Evolutionary conservation across 2,113 vertebrate species (phyloP).

Genomic region (Strix aluco): DNA sequence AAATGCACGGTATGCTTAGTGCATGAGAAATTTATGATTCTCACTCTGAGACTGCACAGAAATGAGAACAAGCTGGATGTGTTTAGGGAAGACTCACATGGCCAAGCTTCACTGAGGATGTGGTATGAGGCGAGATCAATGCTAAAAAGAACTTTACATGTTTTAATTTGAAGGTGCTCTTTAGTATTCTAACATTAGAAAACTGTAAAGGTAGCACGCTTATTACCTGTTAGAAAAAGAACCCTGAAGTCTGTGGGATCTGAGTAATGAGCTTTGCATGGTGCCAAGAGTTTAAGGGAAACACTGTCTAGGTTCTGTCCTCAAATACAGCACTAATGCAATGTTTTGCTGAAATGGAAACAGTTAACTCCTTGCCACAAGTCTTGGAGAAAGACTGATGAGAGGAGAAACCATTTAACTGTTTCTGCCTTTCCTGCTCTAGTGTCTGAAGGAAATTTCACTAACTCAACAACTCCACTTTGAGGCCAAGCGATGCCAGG

Average conservation of each 20-base stretch:
- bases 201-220: not conserved
- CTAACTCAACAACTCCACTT: conserved; percentile 61
- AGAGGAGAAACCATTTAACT: conserved; percentile 3
- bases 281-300: not conserved
- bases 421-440: not conserved
- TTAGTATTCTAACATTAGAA: not conserved
- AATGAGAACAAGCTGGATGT: not conserved
- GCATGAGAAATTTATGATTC: not conserved
- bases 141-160: not conserved
- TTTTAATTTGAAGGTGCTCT: not conserved
- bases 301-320: not conserved
- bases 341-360: not conserved
- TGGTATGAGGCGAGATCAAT: not conserved
- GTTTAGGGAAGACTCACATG: not conserved
- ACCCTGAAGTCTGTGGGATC: not conserved
- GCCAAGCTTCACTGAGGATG: not conserved
- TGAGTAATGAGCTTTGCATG: not conserved
- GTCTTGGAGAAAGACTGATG: not conserved
- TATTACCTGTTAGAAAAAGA: not conserved
- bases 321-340: not conserved
- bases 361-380: not conserved
- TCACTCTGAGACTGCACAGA: not conserved
- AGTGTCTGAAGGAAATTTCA: conserved; percentile 32
- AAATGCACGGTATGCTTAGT: not conserved
- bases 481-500: conserved; percentile 29